These are phyloP conservation scores for Coracopsis vasa DNA, from an alignment of 2,113 vertebrate genomes.

Conservation along the genomic window DNA sequence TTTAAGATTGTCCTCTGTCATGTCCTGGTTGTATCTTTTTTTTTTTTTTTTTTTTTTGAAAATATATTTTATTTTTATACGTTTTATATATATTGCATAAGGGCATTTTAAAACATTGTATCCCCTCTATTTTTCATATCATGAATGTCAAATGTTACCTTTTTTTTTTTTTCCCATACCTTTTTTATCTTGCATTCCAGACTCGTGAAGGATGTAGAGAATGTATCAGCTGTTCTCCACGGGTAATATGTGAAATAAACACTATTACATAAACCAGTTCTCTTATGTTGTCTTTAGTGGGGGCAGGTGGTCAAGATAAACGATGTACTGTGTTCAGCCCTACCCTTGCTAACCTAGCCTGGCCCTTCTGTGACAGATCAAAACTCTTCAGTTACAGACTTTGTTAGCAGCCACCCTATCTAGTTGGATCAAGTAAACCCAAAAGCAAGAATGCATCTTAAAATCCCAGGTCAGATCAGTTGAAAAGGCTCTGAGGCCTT, in stretches of 20 bases:
- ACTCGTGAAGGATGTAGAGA: slow-evolving; percentile 76
- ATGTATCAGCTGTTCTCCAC: slow-evolving; percentile 82
- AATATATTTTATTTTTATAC: slow-evolving; percentile 97
- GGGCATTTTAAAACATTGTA: slow-evolving; percentile 90
- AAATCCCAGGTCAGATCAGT: neutral
- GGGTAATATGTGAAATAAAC: slow-evolving; percentile 78
- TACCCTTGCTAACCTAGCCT: neutral
- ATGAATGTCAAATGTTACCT: slow-evolving; percentile 76
- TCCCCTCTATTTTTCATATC: slow-evolving; percentile 78
- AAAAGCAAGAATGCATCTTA: neutral
- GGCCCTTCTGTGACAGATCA: neutral
- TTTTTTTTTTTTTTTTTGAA: slow-evolving; percentile 79
- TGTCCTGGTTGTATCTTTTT: slow-evolving; percentile 78
- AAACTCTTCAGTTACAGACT: neutral
- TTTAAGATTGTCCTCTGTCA: slow-evolving; percentile 83
- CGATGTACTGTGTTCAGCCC: neutral
- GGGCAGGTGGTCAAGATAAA: neutral
- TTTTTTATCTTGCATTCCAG: slow-evolving; percentile 59
- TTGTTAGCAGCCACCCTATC: neutral
- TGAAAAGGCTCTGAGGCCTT: neutral
- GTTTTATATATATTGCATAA: slow-evolving; percentile 83
- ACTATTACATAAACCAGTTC: slow-evolving; percentile 34
- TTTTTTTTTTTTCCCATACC: slow-evolving; percentile 66
- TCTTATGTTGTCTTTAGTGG: neutral
- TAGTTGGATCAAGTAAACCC: neutral